Percentiles rank a stretch among this genome's conserved stretches.
Evolutionary conservation across 2,113 vertebrate species (phyloP).

Genomic region (Okapia johnstoni): DNA sequence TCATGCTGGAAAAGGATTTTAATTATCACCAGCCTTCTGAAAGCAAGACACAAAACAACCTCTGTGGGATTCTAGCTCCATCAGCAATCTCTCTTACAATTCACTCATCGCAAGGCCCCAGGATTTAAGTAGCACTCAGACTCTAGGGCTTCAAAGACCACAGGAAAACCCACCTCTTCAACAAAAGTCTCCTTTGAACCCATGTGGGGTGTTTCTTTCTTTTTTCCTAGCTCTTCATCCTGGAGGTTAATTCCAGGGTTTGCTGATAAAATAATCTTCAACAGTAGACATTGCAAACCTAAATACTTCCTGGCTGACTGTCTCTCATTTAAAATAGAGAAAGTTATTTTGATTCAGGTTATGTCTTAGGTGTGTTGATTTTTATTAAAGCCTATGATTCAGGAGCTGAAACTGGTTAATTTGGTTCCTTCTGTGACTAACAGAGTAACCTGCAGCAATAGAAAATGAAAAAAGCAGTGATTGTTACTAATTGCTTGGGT

Average conservation of each 20-base stretch:
- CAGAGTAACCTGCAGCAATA: background rate
- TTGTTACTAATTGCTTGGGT: background rate
- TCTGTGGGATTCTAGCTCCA: slow-evolving; percentile 38
- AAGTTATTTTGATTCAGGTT: background rate
- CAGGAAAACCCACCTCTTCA: slow-evolving; percentile 37
- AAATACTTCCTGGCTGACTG: background rate
- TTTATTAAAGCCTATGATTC: background rate
- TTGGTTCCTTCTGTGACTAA: background rate
- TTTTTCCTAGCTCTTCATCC: slow-evolving; percentile 4
- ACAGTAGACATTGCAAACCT: background rate
- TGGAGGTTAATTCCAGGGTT: slow-evolving; percentile 13
- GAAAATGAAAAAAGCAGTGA: background rate
- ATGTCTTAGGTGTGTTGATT: background rate
- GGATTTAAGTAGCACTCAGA: slow-evolving; percentile 15
- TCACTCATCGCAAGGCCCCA: slow-evolving; percentile 54
- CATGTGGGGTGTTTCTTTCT: background rate
- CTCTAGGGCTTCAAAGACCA: slow-evolving; percentile 59
- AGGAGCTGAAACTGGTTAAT: background rate
- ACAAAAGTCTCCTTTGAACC: slow-evolving; percentile 67
- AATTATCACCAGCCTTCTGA: slow-evolving; percentile 25
- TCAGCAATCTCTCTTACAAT: slow-evolving; percentile 34
- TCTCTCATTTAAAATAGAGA: background rate
- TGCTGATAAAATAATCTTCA: background rate
- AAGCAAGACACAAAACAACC: slow-evolving; percentile 43
- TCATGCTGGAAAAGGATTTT: background rate